Base-by-base conservation (phyloP, 2,797 vertebrate species). In the Lepilemur ruficaudatus region DNA sequence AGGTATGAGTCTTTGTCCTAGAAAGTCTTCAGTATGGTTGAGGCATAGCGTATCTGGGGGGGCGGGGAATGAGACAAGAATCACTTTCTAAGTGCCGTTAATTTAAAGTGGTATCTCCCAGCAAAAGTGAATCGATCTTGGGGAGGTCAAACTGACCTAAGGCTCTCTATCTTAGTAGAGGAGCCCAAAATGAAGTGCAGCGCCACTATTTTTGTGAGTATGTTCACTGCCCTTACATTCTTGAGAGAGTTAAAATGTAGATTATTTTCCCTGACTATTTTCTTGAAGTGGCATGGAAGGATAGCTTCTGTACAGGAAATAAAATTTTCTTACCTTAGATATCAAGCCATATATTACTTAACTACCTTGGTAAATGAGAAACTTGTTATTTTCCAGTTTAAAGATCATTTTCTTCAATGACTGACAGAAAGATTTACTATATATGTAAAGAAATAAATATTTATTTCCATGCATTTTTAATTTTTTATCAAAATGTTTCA, bases 401-500 rank as follows among this genome's bases (percentile, higher is more conserved):
- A 67, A 91, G 73, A 73, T 80, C 30, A 73, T 94, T 93, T 96
- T 93, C 78, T 97, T 91, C 52, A 78, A 82, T 82, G 73, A 3
- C 30, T 95, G 46, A 72, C 43, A 61, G 55, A 85, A 63, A 69
- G 43, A 78, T 59, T 91, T 76, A 97, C 52, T 84, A 14, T 85
- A 70, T 5, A n/a, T 52, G 30, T 70, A 57, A 85, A 88, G 55
- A 89, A 92, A 84, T 81, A 90, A 22, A 38, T 85, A 83, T 92
- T 61, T 67, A 93, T 65, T 79, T 97, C 72, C 91, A 35, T 83
- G 28, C 18, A 72, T 76, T 35, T 91, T 94, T 95, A 78, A 65
- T 84, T 94, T 93, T 96, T 85, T 48, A 38, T 70, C 79, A 94
- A 78, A 88, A 73, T 94, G 11, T 13, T 57, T 20, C 69, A 18